A percentile compares a stretch with the other conserved stretches of the same genome.
Evolutionary conservation across 2,888 invertebrate species (phyloP).

Genomic region (Melanchra persicariae): DNA sequence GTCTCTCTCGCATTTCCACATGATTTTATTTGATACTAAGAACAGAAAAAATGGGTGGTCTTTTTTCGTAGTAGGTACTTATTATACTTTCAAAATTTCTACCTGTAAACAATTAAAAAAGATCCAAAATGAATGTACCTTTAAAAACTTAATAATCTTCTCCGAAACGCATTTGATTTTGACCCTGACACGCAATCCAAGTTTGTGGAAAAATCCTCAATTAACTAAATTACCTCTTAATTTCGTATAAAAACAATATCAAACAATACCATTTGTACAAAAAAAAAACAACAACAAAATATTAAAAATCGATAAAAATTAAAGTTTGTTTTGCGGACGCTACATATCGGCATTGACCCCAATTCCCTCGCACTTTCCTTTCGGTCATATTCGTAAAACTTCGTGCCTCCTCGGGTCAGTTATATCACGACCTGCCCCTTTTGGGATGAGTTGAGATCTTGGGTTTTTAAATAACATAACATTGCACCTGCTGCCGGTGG

Average conservation of each 20-base stretch:
- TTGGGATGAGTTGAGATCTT: constrained; percentile 19
- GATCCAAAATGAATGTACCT: neutral
- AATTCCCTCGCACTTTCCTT: constrained; percentile 45
- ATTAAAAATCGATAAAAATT: constrained; percentile 19
- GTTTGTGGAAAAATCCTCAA: constrained; percentile 9
- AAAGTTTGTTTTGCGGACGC: constrained; percentile 20
- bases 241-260: constrained; percentile 8
- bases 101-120: neutral
- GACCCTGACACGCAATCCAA: constrained; percentile 26
- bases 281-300: neutral
- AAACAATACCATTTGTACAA: neutral
- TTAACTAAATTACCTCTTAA: constrained; percentile 18
- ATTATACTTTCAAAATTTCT: neutral
- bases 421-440: constrained; percentile 36
- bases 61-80: neutral
- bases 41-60: neutral
- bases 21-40: no score
- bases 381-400: constrained; percentile 44
- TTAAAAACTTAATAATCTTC: constrained; percentile 27
- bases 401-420: constrained; percentile 42
- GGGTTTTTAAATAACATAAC: neutral
- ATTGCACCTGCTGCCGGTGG: neutral
- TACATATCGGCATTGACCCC: constrained; percentile 46
- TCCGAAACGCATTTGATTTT: constrained; percentile 11
- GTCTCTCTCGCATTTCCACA: no score